Base-by-base conservation (phyloP, 2,888 invertebrate species). In the Acanthopleura granulata region DNA sequence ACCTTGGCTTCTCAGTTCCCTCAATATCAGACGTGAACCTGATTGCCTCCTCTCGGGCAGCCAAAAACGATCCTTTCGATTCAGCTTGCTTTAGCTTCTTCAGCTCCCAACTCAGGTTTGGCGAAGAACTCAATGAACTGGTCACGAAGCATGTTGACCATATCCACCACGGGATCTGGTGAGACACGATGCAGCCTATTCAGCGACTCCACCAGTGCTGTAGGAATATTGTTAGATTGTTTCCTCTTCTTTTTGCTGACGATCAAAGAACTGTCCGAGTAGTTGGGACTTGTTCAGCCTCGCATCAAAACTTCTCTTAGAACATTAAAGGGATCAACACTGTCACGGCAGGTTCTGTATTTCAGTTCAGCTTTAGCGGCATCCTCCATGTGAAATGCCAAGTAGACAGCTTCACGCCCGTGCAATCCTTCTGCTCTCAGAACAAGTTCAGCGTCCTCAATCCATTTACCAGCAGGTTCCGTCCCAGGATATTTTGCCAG, bases 51-150 rank as follows among this genome's bases (percentile, higher is more conserved):
- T 40, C 71, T 6, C 71, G 40, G 15, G 40, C 57, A 6, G 51
- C 57, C 72, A 62, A 16, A 74, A 89, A 78, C 91, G 91, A 91
- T 90, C 91, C 80, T 91, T 91, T 14, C 86, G 86, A 62, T 92
- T 92, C 73, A 85, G 91, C 74, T 91, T 91, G 74, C 91, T 91
- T 75, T 91, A 91, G 40, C 91, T 91, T 6, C 81, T 79, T 6
- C 79, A 83, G 27, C 83, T 90, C 61, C 91, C 90, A 16, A 87
- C 88, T 49, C 89, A 91, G 77, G 88, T 87, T 69, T 50, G 72
- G 27, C n/a, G 57, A 16, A 25, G 1, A 15, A 51, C 18, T 72
- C 72, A 4, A 22, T 29, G 29, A 72, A 72, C 29, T 72, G 72
- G 57, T 72, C 72, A 22, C 72, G 22, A n/a, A 72, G n/a, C 72